These are phyloP conservation scores for Tokudaia muenninki DNA, from an alignment of 2,797 vertebrate species.

Conservation along the genomic window DNA sequence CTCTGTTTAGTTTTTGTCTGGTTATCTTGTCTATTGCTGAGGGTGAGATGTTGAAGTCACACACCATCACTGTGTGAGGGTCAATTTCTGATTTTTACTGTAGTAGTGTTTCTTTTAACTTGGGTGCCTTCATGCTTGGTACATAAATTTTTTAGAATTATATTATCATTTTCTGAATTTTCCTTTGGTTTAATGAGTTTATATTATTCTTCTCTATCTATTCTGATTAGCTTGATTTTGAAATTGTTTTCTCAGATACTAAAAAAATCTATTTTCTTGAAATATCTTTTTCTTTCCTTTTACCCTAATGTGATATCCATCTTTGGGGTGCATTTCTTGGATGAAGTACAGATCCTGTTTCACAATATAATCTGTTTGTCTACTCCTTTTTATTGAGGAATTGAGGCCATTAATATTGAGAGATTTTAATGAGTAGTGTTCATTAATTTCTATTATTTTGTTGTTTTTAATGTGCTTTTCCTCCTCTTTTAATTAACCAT, in stretches of 20 bases:
- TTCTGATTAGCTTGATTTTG: background rate
- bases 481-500: background rate
- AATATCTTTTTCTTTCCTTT: background rate
- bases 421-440: background rate
- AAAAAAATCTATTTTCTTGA: background rate
- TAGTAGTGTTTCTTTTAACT: background rate
- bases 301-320: background rate
- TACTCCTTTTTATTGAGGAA: background rate
- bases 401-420: background rate
- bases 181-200: background rate
- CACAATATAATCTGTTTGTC: background rate
- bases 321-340: background rate
- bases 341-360: background rate
- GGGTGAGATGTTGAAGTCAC: background rate
- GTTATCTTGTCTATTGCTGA: background rate
- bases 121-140: background rate
- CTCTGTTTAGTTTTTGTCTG: background rate
- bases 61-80: background rate
- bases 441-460: background rate
- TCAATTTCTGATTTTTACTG: background rate
- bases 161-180: background rate
- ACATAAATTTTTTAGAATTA: background rate
- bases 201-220: background rate
- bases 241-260: background rate
- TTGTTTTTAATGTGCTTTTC: background rate